Base-by-base conservation (phyloP, 1,140 invertebrate species). In the Aphelenchoides besseyi region DNA sequence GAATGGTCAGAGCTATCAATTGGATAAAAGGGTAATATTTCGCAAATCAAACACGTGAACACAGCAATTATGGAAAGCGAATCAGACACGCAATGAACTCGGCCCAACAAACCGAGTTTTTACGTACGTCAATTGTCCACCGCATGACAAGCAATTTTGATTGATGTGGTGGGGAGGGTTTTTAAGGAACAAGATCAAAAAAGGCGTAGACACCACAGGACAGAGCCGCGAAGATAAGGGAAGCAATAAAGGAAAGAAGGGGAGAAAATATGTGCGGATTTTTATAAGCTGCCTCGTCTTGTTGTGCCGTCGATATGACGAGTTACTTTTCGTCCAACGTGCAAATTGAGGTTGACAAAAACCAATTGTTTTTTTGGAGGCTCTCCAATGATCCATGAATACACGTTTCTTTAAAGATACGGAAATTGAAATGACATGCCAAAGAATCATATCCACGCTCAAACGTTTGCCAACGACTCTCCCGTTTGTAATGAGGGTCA, bases 151-250 rank as follows among this genome's bases (percentile, higher is more conserved):
- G 41, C 41, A 12, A 16, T 48, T 48, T 23, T 48, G 41, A 48
- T 48, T 48, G 41, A 48, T 48, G 41, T 23, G 41, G 41, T 48
- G 41, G 41, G 41, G 41, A n/a, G 41, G 41, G 23, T 48, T 48
- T 48, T 48, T 48, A 23, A 48, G 41, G 41, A 48, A 48, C 41
- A 48, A 48, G 41, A 48, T 48, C 41, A 48, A 48, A 48, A 48
- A 48, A 48, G 41, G 41, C 41, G 41, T 48, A 48, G 41, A 48
- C 41, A 48, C 12, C 12, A 12, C 41, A 23, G 23, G 41, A 23
- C 12, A 23, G 41, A 48, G 12, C 12, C 41, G 12, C 41, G 41
- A 48, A 48, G 41, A 48, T 23, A 48, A 48, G 23, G 41, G 12
- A 23, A 23, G 23, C 41, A 48, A 12, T 48, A 12, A 48, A 12